Percentiles rank a stretch among this genome's conserved stretches.
Evolutionary conservation across 2,113 vertebrate species (phyloP).

Genomic region (Oncorhynchus kisutch): DNA sequence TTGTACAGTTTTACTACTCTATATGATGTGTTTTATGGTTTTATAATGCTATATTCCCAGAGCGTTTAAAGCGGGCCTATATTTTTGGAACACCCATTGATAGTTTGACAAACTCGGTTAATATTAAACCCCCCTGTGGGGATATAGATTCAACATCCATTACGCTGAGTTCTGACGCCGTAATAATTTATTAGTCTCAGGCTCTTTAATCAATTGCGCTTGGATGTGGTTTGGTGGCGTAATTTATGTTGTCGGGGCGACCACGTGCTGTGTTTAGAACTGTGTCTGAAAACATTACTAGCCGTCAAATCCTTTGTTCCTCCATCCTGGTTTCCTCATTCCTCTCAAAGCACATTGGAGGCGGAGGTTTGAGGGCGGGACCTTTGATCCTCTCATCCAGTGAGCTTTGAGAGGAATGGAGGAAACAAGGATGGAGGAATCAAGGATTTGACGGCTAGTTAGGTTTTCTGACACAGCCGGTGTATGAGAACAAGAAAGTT

Average conservation of each 20-base stretch:
- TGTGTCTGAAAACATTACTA: too few relatives aligned
- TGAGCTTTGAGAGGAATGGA: too few relatives aligned
- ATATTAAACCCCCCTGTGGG: conserved; percentile 30
- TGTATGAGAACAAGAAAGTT: conserved; percentile 47
- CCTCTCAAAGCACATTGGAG: too few relatives aligned
- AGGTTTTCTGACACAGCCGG: too few relatives aligned
- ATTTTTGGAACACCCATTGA: too few relatives aligned
- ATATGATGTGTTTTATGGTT: conserved; percentile 56
- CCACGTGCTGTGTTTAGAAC: conserved; percentile 1
- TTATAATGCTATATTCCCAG: conserved; percentile 42
- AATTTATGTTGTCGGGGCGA: not conserved
- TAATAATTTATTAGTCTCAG: conserved; percentile 19
- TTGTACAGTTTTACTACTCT: conserved; percentile 51
- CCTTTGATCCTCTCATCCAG: too few relatives aligned
- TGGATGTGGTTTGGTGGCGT: not conserved
- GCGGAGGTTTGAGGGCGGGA: too few relatives aligned
- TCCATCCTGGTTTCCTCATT: too few relatives aligned
- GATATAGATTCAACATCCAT: conserved; percentile 26
- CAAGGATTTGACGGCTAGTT: too few relatives aligned
- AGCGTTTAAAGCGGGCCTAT: too few relatives aligned
- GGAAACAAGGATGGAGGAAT: too few relatives aligned
- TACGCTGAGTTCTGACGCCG: conserved; percentile 10
- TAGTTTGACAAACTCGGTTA: conserved; percentile 45
- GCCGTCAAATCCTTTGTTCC: too few relatives aligned
- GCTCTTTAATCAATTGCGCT: not conserved